Evolutionary conservation across 1,140 invertebrate species (phyloP), one percentile per base, ranked within the genome.

Genomic region (Drosophila tristis): DNA sequence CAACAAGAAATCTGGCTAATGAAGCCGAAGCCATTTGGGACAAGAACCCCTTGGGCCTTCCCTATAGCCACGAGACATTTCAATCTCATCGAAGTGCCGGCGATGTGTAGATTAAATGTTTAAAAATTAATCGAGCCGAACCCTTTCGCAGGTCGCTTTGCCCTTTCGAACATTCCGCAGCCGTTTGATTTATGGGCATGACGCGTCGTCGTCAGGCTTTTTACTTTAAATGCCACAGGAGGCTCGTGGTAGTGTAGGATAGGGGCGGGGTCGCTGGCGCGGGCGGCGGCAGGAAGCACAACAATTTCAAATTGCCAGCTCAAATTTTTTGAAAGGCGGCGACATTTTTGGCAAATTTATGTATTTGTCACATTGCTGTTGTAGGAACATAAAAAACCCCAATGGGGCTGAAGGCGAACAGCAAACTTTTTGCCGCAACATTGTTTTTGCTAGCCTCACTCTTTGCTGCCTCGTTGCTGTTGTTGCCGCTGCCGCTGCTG

Each of bases 331-430:
- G 80, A 90, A 90, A 90, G 86, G 86, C 86, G 85, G 80, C 85
- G 85, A 90, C 85, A 86, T 90, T 90, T 90, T 90, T 90, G 85
- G 80, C 85, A 90, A 90, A 90, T 90, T 90, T 90, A 90, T 90
- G 85, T 90, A 90, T 90, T 90, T 90, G 85, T 90, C 85, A 90
- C 80, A 80, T 78, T 71, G 65, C 65, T 58, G 67, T 71, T 70
- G 44, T 47, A 29, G 61, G 71, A 65, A 55, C 48, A 74, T 63
- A 80, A 77, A 77, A 68, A 75, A 76, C 20, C 16, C 25, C 5
- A 48, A 43, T 13, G 16, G 20, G n/a, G 48, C 6, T 16, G 13
- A 5, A 60, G 75, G 31, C 5, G 11, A 72, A 78, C 61, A 78
- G 56, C 51, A 74, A 87, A 73, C 57, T 79, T 87, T 87, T 87